Evolutionary conservation across 1,140 invertebrate species (phyloP), one percentile per base, ranked within the genome.

Genomic region (Eupeodes corollae): DNA sequence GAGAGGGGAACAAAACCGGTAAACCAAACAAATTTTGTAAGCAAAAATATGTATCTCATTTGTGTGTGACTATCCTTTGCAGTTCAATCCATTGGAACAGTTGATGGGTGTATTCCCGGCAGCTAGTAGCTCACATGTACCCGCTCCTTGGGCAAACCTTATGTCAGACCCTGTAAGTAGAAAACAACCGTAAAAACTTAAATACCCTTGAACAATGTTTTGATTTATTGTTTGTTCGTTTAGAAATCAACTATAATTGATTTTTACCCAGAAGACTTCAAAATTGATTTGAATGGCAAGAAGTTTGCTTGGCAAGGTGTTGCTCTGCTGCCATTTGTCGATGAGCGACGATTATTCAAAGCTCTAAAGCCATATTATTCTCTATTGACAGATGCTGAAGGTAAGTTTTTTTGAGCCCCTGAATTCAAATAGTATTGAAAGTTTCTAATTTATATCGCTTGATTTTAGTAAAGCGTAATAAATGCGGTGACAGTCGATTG

Each of bases 261-360:
- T 71, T 99, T 99, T 72, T 99, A 99, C 74, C 97, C 97, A 0
- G 84, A 82, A 64, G 91, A 99, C 65, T 99, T 99, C 68, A 95
- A 94, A 72, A 95, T 98, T 50, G 97, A 99, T 75, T 71, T 99
- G 41, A 99, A 99, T 74, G 97, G 97, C 14, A 99, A 99, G 70
- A 98, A 97, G 70, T 98, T 90, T 73, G 95, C 95, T 43, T 99
- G 96, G 96, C 95, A 98, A 75, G 96, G 96, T 48, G 96, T 99
- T 10, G 96, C 96, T 6, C 68, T 99, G 10, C 70, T 99, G 42
- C 97, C 97, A 31, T 99, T 99, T 74, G 96, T 99, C 1, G 94
- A 99, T 63, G 95, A 99, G 71, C 78, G 77, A 39, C 73, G 95
- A 51, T 75, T 99, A 16, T 88, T 95, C 59, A 84, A 84, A 56